Conservation (phyloP, 1,140 invertebrate species). For the Gryllus bimaculatus region DNA sequence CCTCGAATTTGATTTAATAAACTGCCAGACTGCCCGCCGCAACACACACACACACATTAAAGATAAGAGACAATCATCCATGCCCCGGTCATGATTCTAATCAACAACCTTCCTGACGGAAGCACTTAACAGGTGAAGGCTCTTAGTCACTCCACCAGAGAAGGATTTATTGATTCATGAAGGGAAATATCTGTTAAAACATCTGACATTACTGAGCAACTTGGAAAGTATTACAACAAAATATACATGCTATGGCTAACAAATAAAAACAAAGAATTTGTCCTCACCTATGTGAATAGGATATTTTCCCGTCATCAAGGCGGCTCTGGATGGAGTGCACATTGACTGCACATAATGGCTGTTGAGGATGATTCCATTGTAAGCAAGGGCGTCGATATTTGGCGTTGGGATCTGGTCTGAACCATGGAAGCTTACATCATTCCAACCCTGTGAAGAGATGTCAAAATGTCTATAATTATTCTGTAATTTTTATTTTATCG, state of each 20-base stretch:
- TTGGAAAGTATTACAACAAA: background rate
- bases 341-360: conserved; percentile 65
- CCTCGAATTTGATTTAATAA: too few species aligned
- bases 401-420: conserved; percentile 73
- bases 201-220: background rate
- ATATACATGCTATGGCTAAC: background rate
- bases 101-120: too few species aligned
- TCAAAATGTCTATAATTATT: background rate
- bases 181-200: background rate
- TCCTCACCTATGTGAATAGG: conserved; percentile 64
- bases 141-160: background rate
- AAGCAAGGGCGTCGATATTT: conserved; percentile 73
- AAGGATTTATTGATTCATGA: background rate
- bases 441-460: conserved; percentile 60
- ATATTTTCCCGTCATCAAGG: conserved; percentile 73
- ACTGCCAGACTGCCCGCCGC: too few species aligned
- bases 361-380: conserved; percentile 65
- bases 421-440: conserved; percentile 84
- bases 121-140: background rate
- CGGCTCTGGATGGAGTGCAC: conserved; percentile 66
- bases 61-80: too few species aligned
- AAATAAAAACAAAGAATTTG: too few species aligned
- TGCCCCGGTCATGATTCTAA: too few species aligned
- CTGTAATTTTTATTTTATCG: background rate
- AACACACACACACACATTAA: too few species aligned